A percentile compares a stretch with the other conserved stretches of the same genome.
Evolutionary conservation across 2,797 vertebrate species (phyloP).

Genomic region (Lagodon rhomboides): DNA sequence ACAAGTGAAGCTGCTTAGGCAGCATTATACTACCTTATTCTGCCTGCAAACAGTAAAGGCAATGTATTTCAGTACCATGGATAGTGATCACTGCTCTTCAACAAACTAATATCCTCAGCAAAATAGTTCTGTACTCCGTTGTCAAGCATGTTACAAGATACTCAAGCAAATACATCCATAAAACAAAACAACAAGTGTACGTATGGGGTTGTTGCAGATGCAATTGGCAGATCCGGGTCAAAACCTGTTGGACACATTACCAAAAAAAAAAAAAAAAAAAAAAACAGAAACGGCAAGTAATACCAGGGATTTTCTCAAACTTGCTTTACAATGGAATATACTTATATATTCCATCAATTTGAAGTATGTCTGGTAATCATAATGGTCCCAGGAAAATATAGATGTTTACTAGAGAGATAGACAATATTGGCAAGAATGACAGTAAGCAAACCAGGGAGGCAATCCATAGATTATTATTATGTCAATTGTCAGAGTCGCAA

Average conservation of each 20-base stretch:
- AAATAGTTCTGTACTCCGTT: background rate
- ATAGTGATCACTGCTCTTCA: background rate
- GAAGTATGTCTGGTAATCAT: background rate
- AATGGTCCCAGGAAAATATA: too few relatives aligned
- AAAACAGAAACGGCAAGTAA: too few relatives aligned
- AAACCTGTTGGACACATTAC: background rate
- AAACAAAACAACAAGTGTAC: too few relatives aligned
- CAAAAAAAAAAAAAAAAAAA: too few relatives aligned
- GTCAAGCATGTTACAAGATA: background rate
- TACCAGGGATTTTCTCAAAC: too few relatives aligned
- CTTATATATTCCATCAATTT: too few relatives aligned
- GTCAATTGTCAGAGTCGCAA: too few relatives aligned
- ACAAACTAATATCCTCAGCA: too few relatives aligned
- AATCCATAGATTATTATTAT: background rate
- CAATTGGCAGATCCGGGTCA: background rate
- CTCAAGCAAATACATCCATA: background rate
- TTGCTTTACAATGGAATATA: background rate
- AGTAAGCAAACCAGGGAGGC: too few relatives aligned
- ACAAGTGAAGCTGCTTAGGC: too few relatives aligned
- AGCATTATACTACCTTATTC: too few relatives aligned
- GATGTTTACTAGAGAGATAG: background rate
- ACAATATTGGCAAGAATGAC: too few relatives aligned
- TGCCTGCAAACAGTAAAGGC: background rate
- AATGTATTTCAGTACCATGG: background rate
- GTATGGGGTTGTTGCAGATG: background rate